Evolutionary conservation across 2,113 vertebrate species (phyloP), one percentile per base, ranked within the genome.

Genomic region (Vicugna pacos): DNA sequence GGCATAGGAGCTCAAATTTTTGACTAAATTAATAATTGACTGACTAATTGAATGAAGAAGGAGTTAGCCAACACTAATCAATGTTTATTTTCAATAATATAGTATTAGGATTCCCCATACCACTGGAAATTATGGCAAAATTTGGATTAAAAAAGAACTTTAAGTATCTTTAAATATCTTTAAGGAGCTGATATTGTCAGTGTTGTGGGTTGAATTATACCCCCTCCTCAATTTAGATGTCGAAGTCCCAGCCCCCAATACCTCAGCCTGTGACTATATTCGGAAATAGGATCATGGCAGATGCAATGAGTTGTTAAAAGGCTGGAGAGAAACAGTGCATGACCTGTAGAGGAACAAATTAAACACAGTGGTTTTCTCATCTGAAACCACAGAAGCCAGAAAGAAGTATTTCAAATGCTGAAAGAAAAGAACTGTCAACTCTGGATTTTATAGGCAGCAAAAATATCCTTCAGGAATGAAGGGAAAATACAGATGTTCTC

Each of bases 381-480:
- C 30, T 38, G 38, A 83, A 89, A 38, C 11, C n/a, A 32, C 5
- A 13, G 46, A 76, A 83, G 13, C 13, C 62, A 69, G 32, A 87
- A 48, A 32, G 24, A 58, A 94, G 8, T 24, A 67, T 48, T 62
- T 87, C 48, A 67, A 67, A 14, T n/a, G 19, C 22, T 46, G 38
- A 82, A 56, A 50, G 52, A 32, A 93, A 88, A 90, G 48, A 58
- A 32, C 17, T 19, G 9, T 46, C 69, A 35, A 35, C 4, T 94
- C 28, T 83, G 38, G 30, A 58, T 80, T 79, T 79, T 42, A 72
- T 38, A 19, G 16, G 32, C n/a, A 38, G 26, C 17, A 80, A 88
- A 93, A 70, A 88, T 32, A 87, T 50, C 26, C 42, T 72, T 30
- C 64, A 93, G 42, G 42, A 93, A 88, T 48, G 30, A 93, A 77